These are phyloP conservation scores for Streptopelia turtur DNA, from an alignment of 2,797 vertebrate species.

Conservation along the genomic window DNA sequence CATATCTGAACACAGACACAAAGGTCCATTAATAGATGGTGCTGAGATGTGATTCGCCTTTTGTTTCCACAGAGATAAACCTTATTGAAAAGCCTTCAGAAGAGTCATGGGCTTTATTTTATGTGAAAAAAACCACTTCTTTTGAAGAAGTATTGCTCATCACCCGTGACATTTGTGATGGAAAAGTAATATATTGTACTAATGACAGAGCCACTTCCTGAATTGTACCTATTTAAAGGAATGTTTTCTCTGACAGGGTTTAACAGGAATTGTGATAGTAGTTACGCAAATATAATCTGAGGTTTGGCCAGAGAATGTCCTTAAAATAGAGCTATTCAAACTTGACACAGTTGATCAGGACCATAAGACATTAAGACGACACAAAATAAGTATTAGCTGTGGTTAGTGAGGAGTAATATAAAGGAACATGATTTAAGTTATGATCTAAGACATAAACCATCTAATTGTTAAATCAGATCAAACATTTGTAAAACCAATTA, in stretches of 20 bases:
- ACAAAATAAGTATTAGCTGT: background rate
- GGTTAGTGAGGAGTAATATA: background rate
- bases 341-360: background rate
- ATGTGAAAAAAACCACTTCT: background rate
- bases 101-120: background rate
- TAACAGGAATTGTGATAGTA: background rate
- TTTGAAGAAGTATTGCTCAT: background rate
- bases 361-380: background rate
- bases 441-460: background rate
- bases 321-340: background rate
- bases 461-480: background rate
- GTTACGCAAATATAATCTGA: background rate
- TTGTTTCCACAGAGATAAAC: background rate
- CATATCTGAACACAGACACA: background rate
- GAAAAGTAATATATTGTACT: background rate
- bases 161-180: background rate
- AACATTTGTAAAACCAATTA: conserved; percentile 19
- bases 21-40: background rate
- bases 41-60: background rate
- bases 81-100: background rate
- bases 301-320: background rate
- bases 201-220: background rate
- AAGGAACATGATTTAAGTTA: background rate
- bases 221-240: background rate
- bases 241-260: background rate